Base-by-base conservation (phyloP, 2,797 vertebrate genomes). In the Sebastes cheni region DNA sequence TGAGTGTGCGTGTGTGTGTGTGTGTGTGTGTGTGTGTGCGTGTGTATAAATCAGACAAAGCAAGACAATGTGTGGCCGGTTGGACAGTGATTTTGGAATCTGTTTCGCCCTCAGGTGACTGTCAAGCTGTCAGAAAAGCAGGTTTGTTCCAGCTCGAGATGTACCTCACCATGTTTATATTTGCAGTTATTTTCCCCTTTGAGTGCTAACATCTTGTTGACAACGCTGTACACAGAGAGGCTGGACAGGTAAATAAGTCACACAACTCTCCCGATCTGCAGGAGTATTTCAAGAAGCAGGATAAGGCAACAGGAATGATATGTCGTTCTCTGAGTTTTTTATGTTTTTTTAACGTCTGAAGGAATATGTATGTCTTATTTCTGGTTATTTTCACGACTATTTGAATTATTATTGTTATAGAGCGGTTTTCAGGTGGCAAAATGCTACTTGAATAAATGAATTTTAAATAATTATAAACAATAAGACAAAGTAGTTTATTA, bases 141-240 rank as follows among this genome's bases (percentile, higher is more conserved):
- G 91, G 93, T 94, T 94, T 93, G 91, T 90, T 95, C 93, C 90
- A 87, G 91, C 88, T 90, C 90, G 76, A 88, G 90, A 95, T 95
- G 94, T 95, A 89, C 92, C 92, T 91, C 91, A 79, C 89, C 94
- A 90, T 96, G 95, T 96, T 96, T 95, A 94, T 96, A 96, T 96
- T 96, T 96, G 95, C 95, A 95, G 95, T 94, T 91, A 92, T 95
- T 95, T 95, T 93, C 91, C 92, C 93, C 93, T 94, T 93, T 95
- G 95, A 96, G 94, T 93, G 94, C 90, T 88, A 94, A 96, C 95
- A 95, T 95, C 91, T 94, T 92, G 91, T 95, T 94, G 95, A 95
- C 95, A 95, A 90, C 80, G 71, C 91, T 85, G 91, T 88, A 90
- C 91, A 91, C 89, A 87, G 76, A 88, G 81, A 90, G 76, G 79